A percentile compares a stretch with the other conserved stretches of the same genome.
Conservation (phyloP, 2,113 vertebrate species). For the Brachyistius frenatus region DNA sequence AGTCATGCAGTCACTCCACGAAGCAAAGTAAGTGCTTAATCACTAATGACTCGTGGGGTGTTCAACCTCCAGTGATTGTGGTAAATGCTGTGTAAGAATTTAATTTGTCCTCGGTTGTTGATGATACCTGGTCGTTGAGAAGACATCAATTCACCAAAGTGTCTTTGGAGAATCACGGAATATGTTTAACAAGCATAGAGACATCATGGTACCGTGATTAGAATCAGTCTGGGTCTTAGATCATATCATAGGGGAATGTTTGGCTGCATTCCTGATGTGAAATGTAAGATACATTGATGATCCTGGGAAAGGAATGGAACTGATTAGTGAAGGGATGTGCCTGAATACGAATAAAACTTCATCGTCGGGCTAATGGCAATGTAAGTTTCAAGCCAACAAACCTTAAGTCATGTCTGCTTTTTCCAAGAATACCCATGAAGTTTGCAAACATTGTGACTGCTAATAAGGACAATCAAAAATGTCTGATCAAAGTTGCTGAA, state of each 20-base stretch:
- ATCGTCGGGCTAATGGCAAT: too few relatives aligned
- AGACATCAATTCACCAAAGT: background rate
- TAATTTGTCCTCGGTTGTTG: conserved; percentile 21
- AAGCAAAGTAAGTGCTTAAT: conserved; percentile 37
- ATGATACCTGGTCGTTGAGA: conserved; percentile 17
- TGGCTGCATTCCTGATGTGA: background rate
- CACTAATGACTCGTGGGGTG: conserved; percentile 8
- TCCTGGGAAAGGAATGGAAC: too few relatives aligned
- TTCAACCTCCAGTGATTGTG: conserved; percentile 16
- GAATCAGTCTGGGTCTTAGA: background rate
- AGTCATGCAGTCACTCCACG: conserved; percentile 26
- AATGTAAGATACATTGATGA: background rate
- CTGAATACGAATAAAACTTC: too few relatives aligned
- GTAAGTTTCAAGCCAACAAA: too few relatives aligned
- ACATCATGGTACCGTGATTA: background rate
- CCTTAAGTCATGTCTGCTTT: too few relatives aligned
- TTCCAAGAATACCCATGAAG: conserved; percentile 5
- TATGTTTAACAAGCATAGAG: background rate
- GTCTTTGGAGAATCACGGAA: background rate
- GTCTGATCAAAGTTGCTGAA: too few relatives aligned
- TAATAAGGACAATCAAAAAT: background rate
- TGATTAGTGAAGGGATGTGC: too few relatives aligned
- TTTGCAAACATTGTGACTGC: background rate
- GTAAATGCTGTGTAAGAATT: conserved; percentile 9
- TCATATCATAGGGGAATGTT: background rate